phyloP scores from a whole-genome alignment of 92 coral and sea anemone genomes.

The Bergia puertoricense region DNA sequence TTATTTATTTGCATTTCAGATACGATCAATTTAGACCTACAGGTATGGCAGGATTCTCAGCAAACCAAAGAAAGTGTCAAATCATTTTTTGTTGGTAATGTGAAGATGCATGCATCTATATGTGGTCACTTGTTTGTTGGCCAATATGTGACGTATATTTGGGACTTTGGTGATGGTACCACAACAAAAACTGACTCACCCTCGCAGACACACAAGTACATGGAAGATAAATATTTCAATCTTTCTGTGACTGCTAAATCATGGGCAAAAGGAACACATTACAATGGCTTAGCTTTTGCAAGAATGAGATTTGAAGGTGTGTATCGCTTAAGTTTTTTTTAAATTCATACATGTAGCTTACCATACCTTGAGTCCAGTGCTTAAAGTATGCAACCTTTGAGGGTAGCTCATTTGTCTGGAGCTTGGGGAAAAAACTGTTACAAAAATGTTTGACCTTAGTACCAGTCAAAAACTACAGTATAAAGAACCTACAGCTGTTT shows the following conservation, averaged over 20 bases:
- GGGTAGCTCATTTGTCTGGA: too few relatives aligned
- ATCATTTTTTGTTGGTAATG: slow-evolving; percentile 55
- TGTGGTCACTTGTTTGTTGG: slow-evolving; percentile 52
- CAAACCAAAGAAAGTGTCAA: neutral
- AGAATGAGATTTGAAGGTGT: slow-evolving; percentile 5
- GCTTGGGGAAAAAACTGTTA: too few relatives aligned
- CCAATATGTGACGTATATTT: slow-evolving; percentile 35
- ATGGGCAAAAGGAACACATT: slow-evolving; percentile 27
- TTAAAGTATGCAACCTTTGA: too few relatives aligned
- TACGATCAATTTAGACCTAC: slow-evolving; percentile 50
- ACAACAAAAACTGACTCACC: neutral
- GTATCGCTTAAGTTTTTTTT: neutral
- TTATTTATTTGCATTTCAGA: slow-evolving; percentile 23
- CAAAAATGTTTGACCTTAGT: too few relatives aligned
- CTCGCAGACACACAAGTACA: slow-evolving; percentile 51
- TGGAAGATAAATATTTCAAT: slow-evolving; percentile 40
- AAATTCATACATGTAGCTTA: neutral
- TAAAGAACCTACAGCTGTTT: too few relatives aligned
- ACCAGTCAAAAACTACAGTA: too few relatives aligned
- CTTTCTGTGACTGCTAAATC: slow-evolving; percentile 53
- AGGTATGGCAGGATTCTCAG: slow-evolving; percentile 23
- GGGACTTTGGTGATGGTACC: slow-evolving; percentile 84
- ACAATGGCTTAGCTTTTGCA: slow-evolving; percentile 46
- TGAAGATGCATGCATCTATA: slow-evolving; percentile 45
- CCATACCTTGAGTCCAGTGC: neutral